These are phyloP conservation scores for Molossus alvarezi DNA, from an alignment of 2,797 vertebrate species.

Conservation along the genomic window DNA sequence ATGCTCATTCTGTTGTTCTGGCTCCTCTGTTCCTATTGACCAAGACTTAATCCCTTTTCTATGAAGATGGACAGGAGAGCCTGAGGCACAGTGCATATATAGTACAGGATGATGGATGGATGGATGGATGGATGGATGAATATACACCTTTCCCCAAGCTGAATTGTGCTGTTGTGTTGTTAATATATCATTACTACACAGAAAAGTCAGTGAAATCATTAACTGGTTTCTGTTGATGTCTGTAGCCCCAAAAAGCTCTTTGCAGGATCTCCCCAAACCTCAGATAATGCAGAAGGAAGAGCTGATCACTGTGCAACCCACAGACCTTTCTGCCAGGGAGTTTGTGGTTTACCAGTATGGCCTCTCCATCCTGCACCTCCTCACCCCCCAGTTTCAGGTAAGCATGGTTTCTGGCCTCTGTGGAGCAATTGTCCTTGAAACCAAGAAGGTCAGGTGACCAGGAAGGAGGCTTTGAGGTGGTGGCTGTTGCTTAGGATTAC, in stretches of 20 bases:
- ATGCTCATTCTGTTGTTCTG: background rate
- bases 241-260: constrained; percentile 83
- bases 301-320: constrained; percentile 87
- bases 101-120: background rate
- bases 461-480: background rate
- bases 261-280: constrained; percentile 89
- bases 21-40: background rate
- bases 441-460: background rate
- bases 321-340: constrained; percentile 92
- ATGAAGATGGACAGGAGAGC: background rate
- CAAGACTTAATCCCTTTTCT: background rate
- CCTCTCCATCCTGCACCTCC: constrained; percentile 91
- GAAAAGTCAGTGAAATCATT: background rate
- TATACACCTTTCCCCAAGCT: constrained; percentile 44
- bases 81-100: background rate
- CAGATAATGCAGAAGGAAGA: constrained; percentile 91
- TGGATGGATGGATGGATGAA: background rate
- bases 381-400: constrained; percentile 89
- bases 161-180: background rate
- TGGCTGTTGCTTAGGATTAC: background rate
- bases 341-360: constrained; percentile 94
- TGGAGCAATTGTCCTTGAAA: background rate
- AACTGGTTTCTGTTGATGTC: background rate
- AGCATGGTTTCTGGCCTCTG: constrained; percentile 56
- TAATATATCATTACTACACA: background rate